Evolutionary conservation across 1,140 invertebrate species (phyloP).

Genomic region (Drosophila teissieri): DNA sequence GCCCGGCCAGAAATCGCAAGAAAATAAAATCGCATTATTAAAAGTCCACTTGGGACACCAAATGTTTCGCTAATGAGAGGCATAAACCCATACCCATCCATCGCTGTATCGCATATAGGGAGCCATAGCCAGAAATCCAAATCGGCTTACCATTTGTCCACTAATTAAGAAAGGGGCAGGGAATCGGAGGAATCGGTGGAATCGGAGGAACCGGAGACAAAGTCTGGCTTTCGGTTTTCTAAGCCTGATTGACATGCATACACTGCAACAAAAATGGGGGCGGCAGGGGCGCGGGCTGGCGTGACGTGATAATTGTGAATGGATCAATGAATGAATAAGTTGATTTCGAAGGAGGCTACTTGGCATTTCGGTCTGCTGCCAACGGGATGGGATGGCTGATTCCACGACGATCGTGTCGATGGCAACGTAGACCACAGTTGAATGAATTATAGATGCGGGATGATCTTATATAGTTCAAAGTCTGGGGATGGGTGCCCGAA

Average conservation of each 20-base stretch:
- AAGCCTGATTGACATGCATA: slow-evolving; percentile 56
- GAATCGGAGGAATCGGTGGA: not conserved
- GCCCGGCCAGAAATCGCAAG: slow-evolving; percentile 42
- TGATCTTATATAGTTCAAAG: slow-evolving; percentile 30
- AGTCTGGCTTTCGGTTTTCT: slow-evolving; percentile 10
- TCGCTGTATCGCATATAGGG: not conserved
- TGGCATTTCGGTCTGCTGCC: slow-evolving; percentile 31
- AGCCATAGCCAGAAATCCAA: slow-evolving; percentile 22
- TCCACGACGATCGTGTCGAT: slow-evolving; percentile 17
- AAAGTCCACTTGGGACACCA: slow-evolving; percentile 47
- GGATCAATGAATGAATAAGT: slow-evolving; percentile 56
- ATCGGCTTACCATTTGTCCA: slow-evolving; percentile 36
- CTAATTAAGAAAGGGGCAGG: slow-evolving; percentile 44
- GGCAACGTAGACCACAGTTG: slow-evolving; percentile 36
- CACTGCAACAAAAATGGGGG: slow-evolving; percentile 37
- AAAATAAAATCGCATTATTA: slow-evolving; percentile 71
- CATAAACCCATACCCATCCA: slow-evolving; percentile 23
- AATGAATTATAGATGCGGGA: slow-evolving; percentile 23
- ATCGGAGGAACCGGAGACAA: not conserved
- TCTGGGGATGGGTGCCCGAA: slow-evolving; percentile 10
- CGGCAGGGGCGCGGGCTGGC: slow-evolving; percentile 1
- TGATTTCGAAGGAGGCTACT: slow-evolving; percentile 17
- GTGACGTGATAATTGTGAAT: slow-evolving; percentile 42
- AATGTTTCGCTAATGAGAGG: slow-evolving; percentile 61
- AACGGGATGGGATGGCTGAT: not conserved